phyloP scores from a whole-genome alignment of 23 tunicate genomes.

The Styela clava region DNA sequence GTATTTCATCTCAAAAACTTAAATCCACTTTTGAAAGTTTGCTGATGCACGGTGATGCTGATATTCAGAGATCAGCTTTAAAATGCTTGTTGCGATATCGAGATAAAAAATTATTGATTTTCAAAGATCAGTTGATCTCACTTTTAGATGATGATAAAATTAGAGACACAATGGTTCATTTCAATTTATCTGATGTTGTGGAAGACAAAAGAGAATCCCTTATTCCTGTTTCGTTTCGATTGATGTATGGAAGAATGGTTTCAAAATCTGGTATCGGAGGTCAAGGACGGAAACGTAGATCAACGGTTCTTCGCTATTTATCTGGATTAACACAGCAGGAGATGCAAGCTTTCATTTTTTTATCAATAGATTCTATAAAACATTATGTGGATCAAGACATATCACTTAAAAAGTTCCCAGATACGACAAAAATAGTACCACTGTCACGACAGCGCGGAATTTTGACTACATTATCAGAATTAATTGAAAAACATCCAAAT shows the following conservation, averaged over 20 bases:
- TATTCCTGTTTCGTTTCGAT: slow-evolving; percentile 47
- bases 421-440: slow-evolving; percentile 33
- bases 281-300: slow-evolving; percentile 37
- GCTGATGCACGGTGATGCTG: slow-evolving; percentile 45
- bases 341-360: slow-evolving; percentile 22
- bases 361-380: not conserved
- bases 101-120: slow-evolving; percentile 20
- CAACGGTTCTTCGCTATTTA: slow-evolving; percentile 55
- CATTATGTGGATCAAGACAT: not conserved
- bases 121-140: slow-evolving; percentile 31
- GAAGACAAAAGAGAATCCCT: slow-evolving; percentile 40
- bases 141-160: slow-evolving; percentile 69
- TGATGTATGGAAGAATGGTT: slow-evolving; percentile 64
- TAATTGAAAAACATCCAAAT: slow-evolving; percentile 39
- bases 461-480: slow-evolving; percentile 33
- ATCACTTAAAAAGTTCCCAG: not conserved
- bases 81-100: slow-evolving; percentile 46
- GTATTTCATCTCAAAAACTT: slow-evolving; percentile 34
- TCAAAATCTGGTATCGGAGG: slow-evolving; percentile 45
- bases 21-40: slow-evolving; percentile 36
- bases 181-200: slow-evolving; percentile 27
- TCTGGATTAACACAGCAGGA: slow-evolving; percentile 21
- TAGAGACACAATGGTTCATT: slow-evolving; percentile 40
- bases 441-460: slow-evolving; percentile 59
- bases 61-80: slow-evolving; percentile 47